Conservation (phyloP, 2,888 invertebrate species). For the Thera britannica region DNA sequence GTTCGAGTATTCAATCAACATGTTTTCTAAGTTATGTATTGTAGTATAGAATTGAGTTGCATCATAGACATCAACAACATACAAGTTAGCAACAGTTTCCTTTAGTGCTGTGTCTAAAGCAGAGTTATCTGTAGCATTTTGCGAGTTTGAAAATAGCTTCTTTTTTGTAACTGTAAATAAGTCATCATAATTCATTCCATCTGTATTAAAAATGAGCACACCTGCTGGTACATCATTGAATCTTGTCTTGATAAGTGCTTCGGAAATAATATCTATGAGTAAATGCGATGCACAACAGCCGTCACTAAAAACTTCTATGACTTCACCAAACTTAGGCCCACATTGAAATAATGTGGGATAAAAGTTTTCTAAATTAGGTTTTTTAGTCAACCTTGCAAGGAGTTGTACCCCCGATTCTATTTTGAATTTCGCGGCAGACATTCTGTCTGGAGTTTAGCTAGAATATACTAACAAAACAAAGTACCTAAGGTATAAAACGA, state of each 20-base stretch:
- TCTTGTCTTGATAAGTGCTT: slow-evolving; percentile 58
- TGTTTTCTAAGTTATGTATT: slow-evolving; percentile 72
- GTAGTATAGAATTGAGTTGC: slow-evolving; percentile 70
- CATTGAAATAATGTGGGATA: slow-evolving; percentile 75
- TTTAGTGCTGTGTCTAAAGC: slow-evolving; percentile 46
- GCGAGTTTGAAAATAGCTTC: slow-evolving; percentile 35
- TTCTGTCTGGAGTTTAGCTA: background rate
- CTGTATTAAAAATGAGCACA: slow-evolving; percentile 71
- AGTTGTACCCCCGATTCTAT: slow-evolving; percentile 86
- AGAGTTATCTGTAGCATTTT: slow-evolving; percentile 20
- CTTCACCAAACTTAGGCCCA: slow-evolving; percentile 62
- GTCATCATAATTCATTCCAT: slow-evolving; percentile 65
- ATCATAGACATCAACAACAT: slow-evolving; percentile 70
- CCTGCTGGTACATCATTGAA: slow-evolving; percentile 59
- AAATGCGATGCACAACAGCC: slow-evolving; percentile 54
- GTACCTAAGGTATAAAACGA: too few relatives aligned
- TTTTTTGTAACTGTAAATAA: slow-evolving; percentile 48
- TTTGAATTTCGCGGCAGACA: slow-evolving; percentile 54
- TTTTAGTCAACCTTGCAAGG: slow-evolving; percentile 77
- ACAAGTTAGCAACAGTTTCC: slow-evolving; percentile 56
- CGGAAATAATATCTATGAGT: slow-evolving; percentile 65
- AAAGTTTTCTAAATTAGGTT: slow-evolving; percentile 70
- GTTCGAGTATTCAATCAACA: slow-evolving; percentile 64
- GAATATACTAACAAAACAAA: too few relatives aligned
- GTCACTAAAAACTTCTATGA: slow-evolving; percentile 68